Conservation (phyloP, 2,113 vertebrate genomes). For the Aptenodytes patagonicus region DNA sequence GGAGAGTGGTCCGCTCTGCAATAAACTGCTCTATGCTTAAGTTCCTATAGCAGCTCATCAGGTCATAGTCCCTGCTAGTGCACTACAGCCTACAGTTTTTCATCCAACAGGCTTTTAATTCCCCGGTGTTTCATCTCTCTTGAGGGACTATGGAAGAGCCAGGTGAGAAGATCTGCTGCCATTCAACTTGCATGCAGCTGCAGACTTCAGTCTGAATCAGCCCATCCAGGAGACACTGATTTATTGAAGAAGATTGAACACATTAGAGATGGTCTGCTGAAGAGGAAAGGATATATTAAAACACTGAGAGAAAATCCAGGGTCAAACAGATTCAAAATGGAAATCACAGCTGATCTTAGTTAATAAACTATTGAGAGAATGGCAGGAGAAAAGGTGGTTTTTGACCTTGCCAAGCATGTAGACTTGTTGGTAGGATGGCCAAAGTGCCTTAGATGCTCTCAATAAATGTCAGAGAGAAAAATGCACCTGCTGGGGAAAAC, state of each 20-base stretch:
- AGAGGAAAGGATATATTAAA: background rate
- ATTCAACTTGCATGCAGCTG: background rate
- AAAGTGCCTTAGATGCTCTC: background rate
- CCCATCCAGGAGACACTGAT: background rate
- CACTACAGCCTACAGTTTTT: background rate
- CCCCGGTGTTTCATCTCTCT: background rate
- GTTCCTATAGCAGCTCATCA: background rate
- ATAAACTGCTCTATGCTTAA: background rate
- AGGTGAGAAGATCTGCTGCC: background rate
- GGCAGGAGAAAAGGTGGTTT: background rate
- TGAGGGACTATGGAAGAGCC: background rate
- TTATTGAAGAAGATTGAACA: background rate
- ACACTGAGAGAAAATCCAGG: background rate
- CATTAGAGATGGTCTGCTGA: background rate
- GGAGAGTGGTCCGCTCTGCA: background rate
- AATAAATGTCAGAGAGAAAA: slow-evolving; percentile 9
- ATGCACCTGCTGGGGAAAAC: background rate
- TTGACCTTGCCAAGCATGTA: background rate
- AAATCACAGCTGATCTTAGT: background rate
- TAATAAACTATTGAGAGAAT: background rate
- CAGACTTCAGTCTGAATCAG: background rate
- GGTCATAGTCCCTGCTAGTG: background rate
- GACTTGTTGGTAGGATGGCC: background rate
- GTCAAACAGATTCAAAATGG: background rate
- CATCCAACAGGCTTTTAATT: background rate